Conservation (phyloP, 2,888 invertebrate species). For the Luperina testacea region DNA sequence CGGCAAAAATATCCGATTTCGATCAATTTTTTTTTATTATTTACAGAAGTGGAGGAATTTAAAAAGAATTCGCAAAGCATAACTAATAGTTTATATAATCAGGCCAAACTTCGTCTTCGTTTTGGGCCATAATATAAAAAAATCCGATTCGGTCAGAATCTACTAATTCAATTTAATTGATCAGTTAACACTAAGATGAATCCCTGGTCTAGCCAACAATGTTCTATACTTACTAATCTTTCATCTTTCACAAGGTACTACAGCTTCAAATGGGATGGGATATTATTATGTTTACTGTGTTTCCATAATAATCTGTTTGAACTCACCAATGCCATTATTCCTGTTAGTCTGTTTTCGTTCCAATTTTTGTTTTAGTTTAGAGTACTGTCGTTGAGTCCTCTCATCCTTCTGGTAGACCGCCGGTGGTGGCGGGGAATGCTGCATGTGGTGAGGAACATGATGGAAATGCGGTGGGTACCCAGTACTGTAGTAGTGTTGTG, state of each 20-base stretch:
- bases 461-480: constrained; percentile 90
- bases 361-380: constrained; percentile 93
- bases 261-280: background rate
- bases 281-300: background rate
- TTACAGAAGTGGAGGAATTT: background rate
- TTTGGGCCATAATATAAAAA: background rate
- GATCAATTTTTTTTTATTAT: background rate
- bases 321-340: constrained; percentile 90
- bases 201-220: too few species aligned
- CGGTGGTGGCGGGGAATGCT: constrained; percentile 92
- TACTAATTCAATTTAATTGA: background rate
- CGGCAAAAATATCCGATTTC: background rate
- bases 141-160: background rate
- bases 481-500: constrained; percentile 92
- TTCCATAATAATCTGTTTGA: background rate
- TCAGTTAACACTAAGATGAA: background rate
- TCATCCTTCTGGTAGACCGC: constrained; percentile 93
- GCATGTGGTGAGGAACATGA: constrained; percentile 91
- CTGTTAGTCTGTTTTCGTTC: constrained; percentile 91
- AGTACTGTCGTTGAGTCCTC: constrained; percentile 93
- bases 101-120: background rate
- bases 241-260: background rate
- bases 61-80: background rate
- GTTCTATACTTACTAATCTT: background rate
- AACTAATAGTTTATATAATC: background rate